phyloP scores from a whole-genome alignment of 2,888 invertebrate genomes.

The Tolmerus cingulatus region DNA sequence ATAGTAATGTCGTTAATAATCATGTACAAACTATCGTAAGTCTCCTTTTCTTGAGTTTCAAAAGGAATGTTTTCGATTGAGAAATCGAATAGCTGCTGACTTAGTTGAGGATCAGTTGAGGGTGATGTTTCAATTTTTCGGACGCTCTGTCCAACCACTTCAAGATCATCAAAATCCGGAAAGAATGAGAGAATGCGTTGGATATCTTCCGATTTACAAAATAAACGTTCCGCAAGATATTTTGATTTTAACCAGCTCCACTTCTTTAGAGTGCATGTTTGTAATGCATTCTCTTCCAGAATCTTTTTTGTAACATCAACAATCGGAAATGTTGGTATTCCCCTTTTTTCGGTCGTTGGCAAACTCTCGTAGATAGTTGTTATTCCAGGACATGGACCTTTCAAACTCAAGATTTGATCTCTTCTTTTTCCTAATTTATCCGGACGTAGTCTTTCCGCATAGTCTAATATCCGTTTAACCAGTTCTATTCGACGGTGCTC shows the following conservation, averaged over 20 bases:
- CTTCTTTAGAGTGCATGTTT: neutral
- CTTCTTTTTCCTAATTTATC: neutral
- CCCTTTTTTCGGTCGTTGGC: constrained; percentile 1
- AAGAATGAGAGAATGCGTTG: neutral
- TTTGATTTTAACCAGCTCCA: constrained; percentile 40
- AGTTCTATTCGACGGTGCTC: constrained; percentile 24
- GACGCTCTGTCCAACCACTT: neutral
- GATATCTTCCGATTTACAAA: constrained; percentile 7
- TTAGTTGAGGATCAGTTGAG: no score
- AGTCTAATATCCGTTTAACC: constrained; percentile 38
- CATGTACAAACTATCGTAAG: neutral
- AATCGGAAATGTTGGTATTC: constrained; percentile 13
- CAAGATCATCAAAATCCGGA: constrained; percentile 1
- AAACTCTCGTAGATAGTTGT: constrained; percentile 20
- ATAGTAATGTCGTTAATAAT: neutral
- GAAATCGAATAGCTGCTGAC: neutral
- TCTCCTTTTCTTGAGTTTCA: neutral
- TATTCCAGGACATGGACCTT: neutral
- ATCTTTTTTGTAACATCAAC: constrained; percentile 16
- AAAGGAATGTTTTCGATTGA: neutral
- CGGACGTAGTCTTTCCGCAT: constrained; percentile 32
- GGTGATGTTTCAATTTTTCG: no score
- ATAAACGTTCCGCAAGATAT: constrained; percentile 25
- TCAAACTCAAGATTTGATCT: neutral
- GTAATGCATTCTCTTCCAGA: constrained; percentile 26